Percentiles rank a stretch among this genome's conserved stretches.
Conservation (phyloP, 92 coral and sea anemone genomes). For the Montipora capitata region DNA sequence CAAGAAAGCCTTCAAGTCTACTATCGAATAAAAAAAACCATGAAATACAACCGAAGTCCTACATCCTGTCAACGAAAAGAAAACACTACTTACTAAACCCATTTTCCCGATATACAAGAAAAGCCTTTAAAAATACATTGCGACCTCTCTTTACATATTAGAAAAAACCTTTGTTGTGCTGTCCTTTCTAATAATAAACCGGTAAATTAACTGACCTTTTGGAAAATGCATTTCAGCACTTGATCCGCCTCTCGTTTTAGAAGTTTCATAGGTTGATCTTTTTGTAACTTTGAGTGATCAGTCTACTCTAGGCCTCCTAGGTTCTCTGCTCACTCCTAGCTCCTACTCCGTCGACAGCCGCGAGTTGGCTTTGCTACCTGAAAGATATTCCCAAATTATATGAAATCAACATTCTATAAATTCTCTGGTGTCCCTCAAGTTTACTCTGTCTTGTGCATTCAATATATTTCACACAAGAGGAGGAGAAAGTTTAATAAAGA, state of each 20-base stretch:
- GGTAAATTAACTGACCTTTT: slow-evolving; percentile 18
- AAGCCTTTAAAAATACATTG: too few species aligned
- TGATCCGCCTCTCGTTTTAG: slow-evolving; percentile 38
- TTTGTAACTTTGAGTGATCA: background rate
- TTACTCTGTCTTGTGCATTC: background rate
- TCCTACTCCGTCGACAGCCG: background rate
- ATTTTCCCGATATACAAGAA: too few species aligned
- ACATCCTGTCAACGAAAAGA: background rate
- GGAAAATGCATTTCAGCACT: slow-evolving; percentile 31
- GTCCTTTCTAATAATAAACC: too few species aligned
- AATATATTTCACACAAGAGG: slow-evolving; percentile 12
- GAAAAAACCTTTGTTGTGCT: too few species aligned
- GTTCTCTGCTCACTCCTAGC: background rate
- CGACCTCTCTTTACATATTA: too few species aligned
- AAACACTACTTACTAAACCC: too few species aligned
- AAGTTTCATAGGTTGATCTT: slow-evolving; percentile 13
- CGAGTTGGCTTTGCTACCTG: slow-evolving; percentile 29
- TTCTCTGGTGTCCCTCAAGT: background rate
- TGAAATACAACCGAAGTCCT: background rate
- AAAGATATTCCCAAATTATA: slow-evolving; percentile 31
- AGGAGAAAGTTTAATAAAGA: slow-evolving; percentile 24
- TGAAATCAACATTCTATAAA: slow-evolving; percentile 20
- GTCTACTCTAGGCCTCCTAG: background rate
- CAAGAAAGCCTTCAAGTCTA: background rate
- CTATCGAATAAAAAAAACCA: background rate